Evolutionary conservation across 1,140 invertebrate genomes (phyloP), one percentile per base, ranked within the genome.

Genomic region (Chrysomallon squamiferum): DNA sequence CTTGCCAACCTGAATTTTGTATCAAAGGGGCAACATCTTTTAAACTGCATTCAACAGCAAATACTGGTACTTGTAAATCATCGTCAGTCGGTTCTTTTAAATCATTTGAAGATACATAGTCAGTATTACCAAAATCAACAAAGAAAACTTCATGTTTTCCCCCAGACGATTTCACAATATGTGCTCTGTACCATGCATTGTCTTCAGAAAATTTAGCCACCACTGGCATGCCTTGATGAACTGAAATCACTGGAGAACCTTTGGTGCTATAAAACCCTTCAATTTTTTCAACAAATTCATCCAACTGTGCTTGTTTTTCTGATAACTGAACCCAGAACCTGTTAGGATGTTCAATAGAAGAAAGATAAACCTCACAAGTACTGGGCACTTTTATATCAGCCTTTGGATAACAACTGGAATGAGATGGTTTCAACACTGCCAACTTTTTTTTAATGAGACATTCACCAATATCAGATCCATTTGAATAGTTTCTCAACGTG

Each of bases 121-220:
- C 82, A 38, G 68, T 60, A 33, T 86, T 88, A 68, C 88, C 88
- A 77, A 87, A 88, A 78, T 96, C 94, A 5, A 95, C 89, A 76
- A 94, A 95, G 27, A 90, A 87, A 0, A 95, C 89, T 1, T 90
- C 90, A 15, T 88, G 91, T 29, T 91, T 89, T 15, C 49, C 49
- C 11, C 49, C 66, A 18, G 64, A 57, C 0, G 77, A 30, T n/a
- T 64, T 91, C 1, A 92, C 85, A 15, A 95, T 90, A 72, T 90
- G 88, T 1, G 92, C 92, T 65, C 93, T 87, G 76, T 92, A 95
- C 92, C 92, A 94, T 54, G 88, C 87, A 27, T 85, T 80, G 84
- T 93, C 93, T 68, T 88, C 88, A 70, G 89, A 88, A 71, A 91
- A 93, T 63, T 89, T 87, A 0, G 92, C 93, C 25, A 91, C 86